Evolutionary conservation across 2,113 vertebrate genomes (phyloP), one percentile per base, ranked within the genome.

Genomic region (Cyanocitta stelleri): DNA sequence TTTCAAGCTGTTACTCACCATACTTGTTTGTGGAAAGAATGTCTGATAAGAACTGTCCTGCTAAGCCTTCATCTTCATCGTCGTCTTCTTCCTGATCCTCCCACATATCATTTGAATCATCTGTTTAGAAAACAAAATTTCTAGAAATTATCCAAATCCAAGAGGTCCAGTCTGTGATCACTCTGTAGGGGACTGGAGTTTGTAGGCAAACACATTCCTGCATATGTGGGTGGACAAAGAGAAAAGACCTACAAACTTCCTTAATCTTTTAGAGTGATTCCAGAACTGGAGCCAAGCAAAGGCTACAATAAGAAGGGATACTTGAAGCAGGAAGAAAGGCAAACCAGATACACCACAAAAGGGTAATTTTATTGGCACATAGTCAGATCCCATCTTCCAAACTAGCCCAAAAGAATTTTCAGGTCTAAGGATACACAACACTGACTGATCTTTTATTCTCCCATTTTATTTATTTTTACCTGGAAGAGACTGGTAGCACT

Each of bases 1-100:
- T 67, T 83, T 26, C 30, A 82, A 93, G 85, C 46, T 75, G 30
- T 24, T 37, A 48, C 98, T 98, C 86, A 99, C 99, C 99, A 52
- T 99, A 99, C 98, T 99, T 99, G 94, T 99, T 99, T 41, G 99
- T 99, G 68, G 98, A 98, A 61, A 99, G 98, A 72, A 99, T 98
- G 97, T 99, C 99, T 77, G 99, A 99, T 51, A 99, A 97, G 83
- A 99, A 99, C 79, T 99, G 99, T 78, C 99, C 99, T 54, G 98
- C 98, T 69, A 99, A 96, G 23, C 98, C 98, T 97, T 99, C 99
- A 35, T 99, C 99, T 13, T 99, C 98, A 0, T 99, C 99, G 1
- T 98, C 98, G 0, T 98, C 99, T 10, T 99, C 98, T 33, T 98
- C 99, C 58, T 98, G 98, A 93, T 99, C 99, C 85, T 99, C 99